These are phyloP conservation scores for Anolis sagrei DNA, from an alignment of 2,113 vertebrate species.

Conservation along the genomic window DNA sequence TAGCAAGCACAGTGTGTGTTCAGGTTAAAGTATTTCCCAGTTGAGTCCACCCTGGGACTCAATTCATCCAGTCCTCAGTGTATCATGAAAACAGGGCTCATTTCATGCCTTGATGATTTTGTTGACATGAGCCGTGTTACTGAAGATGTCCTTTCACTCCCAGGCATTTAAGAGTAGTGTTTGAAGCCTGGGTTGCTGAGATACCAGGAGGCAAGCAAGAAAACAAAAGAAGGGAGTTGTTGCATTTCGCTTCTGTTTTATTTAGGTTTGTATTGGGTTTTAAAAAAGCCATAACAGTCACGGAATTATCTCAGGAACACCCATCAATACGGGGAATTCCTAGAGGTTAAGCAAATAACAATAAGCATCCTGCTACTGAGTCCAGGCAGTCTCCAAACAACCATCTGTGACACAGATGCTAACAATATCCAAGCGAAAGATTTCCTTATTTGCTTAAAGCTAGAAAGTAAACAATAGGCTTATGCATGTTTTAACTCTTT, in stretches of 20 bases:
- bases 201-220: not conserved
- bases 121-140: not conserved
- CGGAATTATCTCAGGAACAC: not conserved
- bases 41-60: not conserved
- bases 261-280: not conserved
- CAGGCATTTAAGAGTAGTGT: not conserved
- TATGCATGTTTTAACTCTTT: not conserved
- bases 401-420: constrained; percentile 11
- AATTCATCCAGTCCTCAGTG: not conserved
- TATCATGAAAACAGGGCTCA: not conserved
- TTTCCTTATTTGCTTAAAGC: not conserved
- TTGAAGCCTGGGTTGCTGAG: constrained; percentile 1
- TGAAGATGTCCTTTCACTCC: not conserved
- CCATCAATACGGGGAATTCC: not conserved
- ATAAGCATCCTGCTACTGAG: not conserved
- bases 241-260: not conserved
- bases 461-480: not conserved
- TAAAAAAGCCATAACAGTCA: not conserved
- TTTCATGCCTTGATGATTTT: not conserved
- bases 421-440: not conserved
- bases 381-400: not conserved
- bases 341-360: not conserved
- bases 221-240: not conserved
- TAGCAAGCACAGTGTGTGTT: not conserved
- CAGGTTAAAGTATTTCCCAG: not conserved